Base-by-base conservation (phyloP, 2,113 vertebrate genomes). In the Acanthochromis polyacanthus region DNA sequence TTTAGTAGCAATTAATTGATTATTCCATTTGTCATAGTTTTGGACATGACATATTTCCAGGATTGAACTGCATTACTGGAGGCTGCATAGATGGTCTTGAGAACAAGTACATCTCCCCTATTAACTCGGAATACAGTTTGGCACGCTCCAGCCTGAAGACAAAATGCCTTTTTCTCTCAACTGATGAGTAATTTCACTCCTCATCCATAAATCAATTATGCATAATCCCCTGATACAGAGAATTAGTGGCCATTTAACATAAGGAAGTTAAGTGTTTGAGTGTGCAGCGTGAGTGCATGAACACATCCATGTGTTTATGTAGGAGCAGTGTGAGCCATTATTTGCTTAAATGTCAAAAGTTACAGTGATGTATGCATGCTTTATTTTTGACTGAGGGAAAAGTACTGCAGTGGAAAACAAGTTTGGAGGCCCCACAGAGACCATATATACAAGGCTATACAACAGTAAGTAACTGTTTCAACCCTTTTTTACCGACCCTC, bases 161-260 rank as follows among this genome's bases (percentile, higher is more conserved):
- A 87, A 82, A 86, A 85, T 53, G 63, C 70, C 43, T 80, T 83
- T 80, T 43, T 85, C 88, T 83, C 80, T 82, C 81, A 63, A 74
- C 71, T 81, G 87, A 92, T 91, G 82, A 92, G 90, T 86, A 88
- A 89, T 91, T 93, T 91, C 84, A 86, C 88, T 90, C 79, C 78
- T 89, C 83, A 80, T 88, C 94, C 92, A 92, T 91, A 80, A 96
- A 94, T 95, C 92, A 96, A 93, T 94, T 91, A 95, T 94, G 92
- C 93, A 93, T 88, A 72, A 88, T 93, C 93, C 94, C 80, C 71
- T 60, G 91, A 91, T 91, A 86, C 83, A 89, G 88, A 89, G 90
- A 93, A 90, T 89, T 92, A 90, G 86, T 82, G 89, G 61, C 84
- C 75, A 81, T 92, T 90, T 87, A 88, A 80, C 83, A 85, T 48